phyloP scores from a whole-genome alignment of 1,140 invertebrate species.

The Limonius californicus region DNA sequence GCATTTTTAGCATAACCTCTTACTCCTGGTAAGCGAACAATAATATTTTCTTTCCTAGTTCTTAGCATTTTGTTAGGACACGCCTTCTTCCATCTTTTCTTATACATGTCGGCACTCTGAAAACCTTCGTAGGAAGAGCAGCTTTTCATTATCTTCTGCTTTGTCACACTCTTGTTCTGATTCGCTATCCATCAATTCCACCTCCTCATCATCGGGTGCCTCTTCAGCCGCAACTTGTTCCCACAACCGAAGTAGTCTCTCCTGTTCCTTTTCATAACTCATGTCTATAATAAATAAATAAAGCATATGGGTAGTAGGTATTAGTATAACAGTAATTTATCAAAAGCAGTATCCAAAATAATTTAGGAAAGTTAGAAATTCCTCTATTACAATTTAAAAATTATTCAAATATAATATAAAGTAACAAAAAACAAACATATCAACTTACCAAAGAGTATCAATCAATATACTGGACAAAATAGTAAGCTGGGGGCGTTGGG shows the following conservation, averaged over 20 bases:
- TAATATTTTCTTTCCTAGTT: constrained; percentile 16
- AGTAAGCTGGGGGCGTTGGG: neutral
- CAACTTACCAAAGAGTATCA: neutral
- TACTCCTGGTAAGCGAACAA: constrained; percentile 16
- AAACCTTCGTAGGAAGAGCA: neutral
- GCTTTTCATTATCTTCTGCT: neutral
- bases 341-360: neutral
- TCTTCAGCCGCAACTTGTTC: neutral
- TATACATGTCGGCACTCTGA: neutral
- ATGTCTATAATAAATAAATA: neutral
- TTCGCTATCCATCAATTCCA: neutral
- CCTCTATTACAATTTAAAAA: too few species aligned
- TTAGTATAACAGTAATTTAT: neutral
- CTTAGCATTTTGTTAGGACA: neutral
- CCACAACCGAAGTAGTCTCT: neutral
- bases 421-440: neutral
- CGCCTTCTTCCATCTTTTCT: neutral
- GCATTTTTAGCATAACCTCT: constrained; percentile 12
- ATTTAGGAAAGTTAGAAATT: too few species aligned
- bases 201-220: neutral
- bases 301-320: neutral
- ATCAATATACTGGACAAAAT: neutral
- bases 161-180: neutral
- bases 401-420: neutral
- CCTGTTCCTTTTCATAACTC: neutral